A percentile compares a stretch with the other conserved stretches of the same genome.
Evolutionary conservation across 2,113 vertebrate species (phyloP).

Genomic region (Trachemys scripta): DNA sequence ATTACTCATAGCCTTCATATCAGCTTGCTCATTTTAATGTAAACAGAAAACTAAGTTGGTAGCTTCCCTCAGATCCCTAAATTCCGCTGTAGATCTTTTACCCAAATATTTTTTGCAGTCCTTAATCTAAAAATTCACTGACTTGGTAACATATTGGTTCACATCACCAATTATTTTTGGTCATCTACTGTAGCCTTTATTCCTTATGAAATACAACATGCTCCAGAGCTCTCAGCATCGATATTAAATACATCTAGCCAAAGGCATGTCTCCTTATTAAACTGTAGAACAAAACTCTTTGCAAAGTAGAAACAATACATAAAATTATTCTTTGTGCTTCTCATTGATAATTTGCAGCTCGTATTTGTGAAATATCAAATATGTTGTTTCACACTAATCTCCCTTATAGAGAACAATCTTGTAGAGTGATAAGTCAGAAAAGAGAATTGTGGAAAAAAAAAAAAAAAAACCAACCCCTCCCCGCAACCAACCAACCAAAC

Average conservation of each 20-base stretch:
- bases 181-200: neutral
- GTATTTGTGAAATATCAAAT: neutral
- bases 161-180: neutral
- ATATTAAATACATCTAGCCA: neutral
- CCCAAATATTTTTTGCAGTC: neutral
- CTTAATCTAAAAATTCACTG: neutral
- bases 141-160: neutral
- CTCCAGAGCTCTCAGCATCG: neutral
- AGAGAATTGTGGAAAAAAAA: neutral
- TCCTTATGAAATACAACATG: neutral
- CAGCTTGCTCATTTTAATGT: neutral
- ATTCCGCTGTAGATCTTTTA: neutral
- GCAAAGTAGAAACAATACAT: neutral
- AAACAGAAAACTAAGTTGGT: neutral
- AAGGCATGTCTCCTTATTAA: neutral
- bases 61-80: neutral
- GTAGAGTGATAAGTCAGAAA: neutral
- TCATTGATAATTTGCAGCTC: neutral
- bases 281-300: neutral
- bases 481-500: neutral
- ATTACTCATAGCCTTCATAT: neutral
- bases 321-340: rapidly evolving
- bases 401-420: neutral
- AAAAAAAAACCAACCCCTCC: no score
- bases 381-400: neutral